Conservation (phyloP, 2,113 vertebrate genomes). For the Ascaphus truei region DNA sequence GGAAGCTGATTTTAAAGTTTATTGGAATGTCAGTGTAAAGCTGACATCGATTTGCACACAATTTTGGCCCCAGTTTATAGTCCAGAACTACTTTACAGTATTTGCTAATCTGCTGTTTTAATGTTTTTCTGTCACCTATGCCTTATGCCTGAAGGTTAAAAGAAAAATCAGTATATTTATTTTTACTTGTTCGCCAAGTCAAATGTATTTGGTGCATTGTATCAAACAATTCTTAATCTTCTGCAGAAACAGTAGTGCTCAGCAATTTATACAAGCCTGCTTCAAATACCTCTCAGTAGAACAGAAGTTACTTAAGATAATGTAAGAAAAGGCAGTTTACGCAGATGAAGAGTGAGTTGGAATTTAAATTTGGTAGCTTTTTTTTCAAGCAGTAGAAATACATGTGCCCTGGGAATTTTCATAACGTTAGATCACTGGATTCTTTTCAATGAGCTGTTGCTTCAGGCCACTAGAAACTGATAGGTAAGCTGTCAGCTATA, state of each 20-base stretch:
- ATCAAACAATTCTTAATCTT: background rate
- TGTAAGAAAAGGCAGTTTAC: conserved; percentile 17
- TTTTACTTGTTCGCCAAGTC: no score
- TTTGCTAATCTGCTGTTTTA: no score
- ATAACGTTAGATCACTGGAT: conserved; percentile 20
- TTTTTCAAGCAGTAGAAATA: background rate
- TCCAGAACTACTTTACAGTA: no score
- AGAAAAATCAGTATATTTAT: no score
- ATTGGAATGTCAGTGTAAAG: no score
- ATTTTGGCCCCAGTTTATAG: no score
- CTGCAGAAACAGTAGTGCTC: background rate
- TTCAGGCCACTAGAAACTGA: conserved; percentile 33
- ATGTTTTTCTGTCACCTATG: no score
- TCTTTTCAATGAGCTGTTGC: conserved; percentile 19
- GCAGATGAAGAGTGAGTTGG: conserved; percentile 8
- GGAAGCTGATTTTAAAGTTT: no score
- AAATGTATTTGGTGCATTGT: background rate
- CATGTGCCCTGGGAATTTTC: conserved; percentile 19
- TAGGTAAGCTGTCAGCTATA: conserved; percentile 23
- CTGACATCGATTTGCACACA: no score
- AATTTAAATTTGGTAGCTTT: background rate
- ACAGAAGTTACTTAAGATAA: conserved; percentile 19
- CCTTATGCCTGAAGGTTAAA: no score
- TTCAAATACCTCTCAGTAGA: background rate
- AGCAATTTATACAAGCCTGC: conserved; percentile 2